These are phyloP conservation scores for Drosophila bocki DNA, from an alignment of 1,140 invertebrate genomes.

Conservation along the genomic window DNA sequence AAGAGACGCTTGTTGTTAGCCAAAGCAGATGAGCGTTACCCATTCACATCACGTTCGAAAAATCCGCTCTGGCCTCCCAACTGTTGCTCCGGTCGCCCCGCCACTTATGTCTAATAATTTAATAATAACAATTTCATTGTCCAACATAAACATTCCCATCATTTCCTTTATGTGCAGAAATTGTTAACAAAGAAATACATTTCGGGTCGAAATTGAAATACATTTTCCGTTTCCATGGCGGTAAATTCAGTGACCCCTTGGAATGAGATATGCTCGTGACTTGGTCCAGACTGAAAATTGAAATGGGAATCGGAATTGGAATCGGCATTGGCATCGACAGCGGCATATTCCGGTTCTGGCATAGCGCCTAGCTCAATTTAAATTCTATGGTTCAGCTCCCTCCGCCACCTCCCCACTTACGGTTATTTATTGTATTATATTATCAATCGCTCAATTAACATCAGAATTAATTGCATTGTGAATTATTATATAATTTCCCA, in stretches of 20 bases:
- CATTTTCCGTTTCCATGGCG: slow-evolving; percentile 26
- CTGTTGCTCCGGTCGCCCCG: slow-evolving; percentile 24
- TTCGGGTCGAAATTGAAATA: slow-evolving; percentile 31
- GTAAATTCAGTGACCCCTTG: slow-evolving; percentile 11
- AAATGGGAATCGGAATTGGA: slow-evolving; percentile 18
- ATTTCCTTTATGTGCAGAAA: slow-evolving; percentile 53
- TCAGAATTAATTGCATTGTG: slow-evolving; percentile 39
- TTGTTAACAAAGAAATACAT: slow-evolving; percentile 11
- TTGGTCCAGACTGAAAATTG: slow-evolving; percentile 30
- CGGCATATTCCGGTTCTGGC: slow-evolving; percentile 36
- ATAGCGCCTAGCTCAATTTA: slow-evolving; percentile 45
- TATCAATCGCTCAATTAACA: slow-evolving; percentile 57
- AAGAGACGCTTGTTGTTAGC: slow-evolving; percentile 38
- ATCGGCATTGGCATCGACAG: not conserved
- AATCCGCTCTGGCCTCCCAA: slow-evolving; percentile 3
- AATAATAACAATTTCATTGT: slow-evolving; percentile 60
- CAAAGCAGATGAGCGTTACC: slow-evolving; percentile 47
- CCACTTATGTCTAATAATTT: slow-evolving; percentile 56
- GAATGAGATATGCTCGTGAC: slow-evolving; percentile 31
- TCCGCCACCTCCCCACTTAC: not conserved
- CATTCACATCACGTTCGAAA: slow-evolving; percentile 49
- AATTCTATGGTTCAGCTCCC: slow-evolving; percentile 29
- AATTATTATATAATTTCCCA: slow-evolving; percentile 46
- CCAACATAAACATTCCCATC: slow-evolving; percentile 52
- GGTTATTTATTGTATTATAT: slow-evolving; percentile 50